Percentiles rank a stretch among this genome's conserved stretches.
Evolutionary conservation across 2,797 vertebrate genomes (phyloP).

Genomic region (Siniperca undulata): DNA sequence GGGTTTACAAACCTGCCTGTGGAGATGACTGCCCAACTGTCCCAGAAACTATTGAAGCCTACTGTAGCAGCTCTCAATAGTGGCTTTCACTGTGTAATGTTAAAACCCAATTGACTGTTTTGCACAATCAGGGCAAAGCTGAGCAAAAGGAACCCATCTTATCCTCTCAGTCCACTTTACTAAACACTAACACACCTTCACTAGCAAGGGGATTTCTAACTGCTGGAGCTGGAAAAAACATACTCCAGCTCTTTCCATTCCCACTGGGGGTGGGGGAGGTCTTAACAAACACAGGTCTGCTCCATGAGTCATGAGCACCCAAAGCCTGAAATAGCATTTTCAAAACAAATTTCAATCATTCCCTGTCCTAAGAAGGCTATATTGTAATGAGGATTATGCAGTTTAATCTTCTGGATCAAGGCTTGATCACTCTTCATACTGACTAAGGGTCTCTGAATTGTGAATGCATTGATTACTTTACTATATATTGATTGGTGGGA

Average conservation of each 20-base stretch:
- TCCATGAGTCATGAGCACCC: slow-evolving; percentile 68
- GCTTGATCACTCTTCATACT: slow-evolving; percentile 7
- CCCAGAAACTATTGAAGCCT: slow-evolving; percentile 79
- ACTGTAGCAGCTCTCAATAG: slow-evolving; percentile 67
- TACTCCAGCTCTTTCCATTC: slow-evolving; percentile 65
- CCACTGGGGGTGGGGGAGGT: slow-evolving; percentile 57
- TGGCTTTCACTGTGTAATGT: slow-evolving; percentile 62
- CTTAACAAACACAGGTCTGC: slow-evolving; percentile 65
- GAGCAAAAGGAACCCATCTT: slow-evolving; percentile 27
- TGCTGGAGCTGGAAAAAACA: slow-evolving; percentile 53
- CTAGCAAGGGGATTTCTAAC: slow-evolving; percentile 26
- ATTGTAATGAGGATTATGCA: slow-evolving; percentile 27
- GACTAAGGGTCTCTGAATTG: slow-evolving; percentile 42
- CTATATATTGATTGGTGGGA: slow-evolving; percentile 54
- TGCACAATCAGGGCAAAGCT: slow-evolving; percentile 45
- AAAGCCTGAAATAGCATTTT: slow-evolving; percentile 67
- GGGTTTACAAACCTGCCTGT: slow-evolving; percentile 72
- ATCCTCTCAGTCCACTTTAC: slow-evolving; percentile 26
- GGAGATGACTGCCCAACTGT: slow-evolving; percentile 73
- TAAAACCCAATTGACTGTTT: slow-evolving; percentile 47
- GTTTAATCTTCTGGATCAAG: slow-evolving; percentile 45
- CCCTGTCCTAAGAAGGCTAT: background rate
- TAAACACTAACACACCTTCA: slow-evolving; percentile 45
- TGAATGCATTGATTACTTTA: slow-evolving; percentile 62
- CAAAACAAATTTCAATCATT: slow-evolving; percentile 66